Conservation (phyloP, 2,113 vertebrate species). For the Ctenomys sociabilis region DNA sequence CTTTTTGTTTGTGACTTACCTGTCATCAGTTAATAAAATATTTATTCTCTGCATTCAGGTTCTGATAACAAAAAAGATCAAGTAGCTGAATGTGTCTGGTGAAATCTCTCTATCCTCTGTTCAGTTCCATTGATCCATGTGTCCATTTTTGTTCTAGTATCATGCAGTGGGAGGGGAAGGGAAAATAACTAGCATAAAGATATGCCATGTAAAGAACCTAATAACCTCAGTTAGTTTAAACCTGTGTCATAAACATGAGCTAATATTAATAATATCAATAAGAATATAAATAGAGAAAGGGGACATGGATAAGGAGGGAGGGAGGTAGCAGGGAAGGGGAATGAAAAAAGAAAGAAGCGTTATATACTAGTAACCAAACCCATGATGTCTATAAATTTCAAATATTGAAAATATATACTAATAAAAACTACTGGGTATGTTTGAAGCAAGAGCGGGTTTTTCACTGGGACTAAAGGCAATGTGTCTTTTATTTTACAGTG, state of each 20-base stretch:
- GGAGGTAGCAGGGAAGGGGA: neutral
- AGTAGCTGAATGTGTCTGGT: neutral
- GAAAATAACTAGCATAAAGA: neutral
- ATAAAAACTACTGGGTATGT: neutral
- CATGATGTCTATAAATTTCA: neutral
- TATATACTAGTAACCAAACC: neutral
- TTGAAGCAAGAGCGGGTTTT: neutral
- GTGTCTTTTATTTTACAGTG: neutral
- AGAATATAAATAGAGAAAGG: neutral
- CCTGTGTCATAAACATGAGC: neutral
- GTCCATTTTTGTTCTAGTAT: neutral
- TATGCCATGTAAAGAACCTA: neutral
- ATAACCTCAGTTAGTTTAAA: neutral
- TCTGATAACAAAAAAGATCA: constrained; percentile 72
- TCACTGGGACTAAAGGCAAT: neutral
- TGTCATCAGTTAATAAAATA: constrained; percentile 90
- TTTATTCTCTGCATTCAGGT: constrained; percentile 82
- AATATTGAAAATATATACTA: neutral
- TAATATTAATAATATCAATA: neutral
- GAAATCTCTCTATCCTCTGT: neutral
- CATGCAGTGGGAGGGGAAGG: neutral
- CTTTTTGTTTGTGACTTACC: constrained; percentile 84
- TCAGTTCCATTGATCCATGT: neutral
- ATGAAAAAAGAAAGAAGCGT: neutral
- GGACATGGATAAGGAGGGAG: neutral